These are phyloP conservation scores for Drosophila neocordata DNA, from an alignment of 1,140 invertebrate genomes.

Conservation along the genomic window DNA sequence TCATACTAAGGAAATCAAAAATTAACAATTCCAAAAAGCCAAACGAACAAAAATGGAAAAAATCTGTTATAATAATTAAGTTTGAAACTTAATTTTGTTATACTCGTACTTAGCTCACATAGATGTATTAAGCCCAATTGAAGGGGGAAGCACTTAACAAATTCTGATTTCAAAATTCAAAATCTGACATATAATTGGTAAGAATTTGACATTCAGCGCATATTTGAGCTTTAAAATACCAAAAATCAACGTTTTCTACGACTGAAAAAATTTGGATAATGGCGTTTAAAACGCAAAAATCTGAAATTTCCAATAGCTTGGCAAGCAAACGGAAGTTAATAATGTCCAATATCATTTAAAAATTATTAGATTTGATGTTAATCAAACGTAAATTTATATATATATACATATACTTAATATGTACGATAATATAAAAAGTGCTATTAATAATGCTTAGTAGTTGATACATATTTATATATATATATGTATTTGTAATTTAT, in stretches of 20 bases:
- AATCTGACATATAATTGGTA: neutral
- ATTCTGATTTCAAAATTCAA: neutral
- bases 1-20: neutral
- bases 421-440: constrained; percentile 23
- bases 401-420: constrained; percentile 8
- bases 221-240: neutral
- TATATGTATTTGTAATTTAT: constrained; percentile 50
- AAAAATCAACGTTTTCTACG: neutral
- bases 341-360: neutral
- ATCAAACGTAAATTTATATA: constrained; percentile 16
- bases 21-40: constrained; percentile 30
- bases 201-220: neutral
- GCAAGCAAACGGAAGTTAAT: neutral
- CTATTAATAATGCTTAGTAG: constrained; percentile 42
- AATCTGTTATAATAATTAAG: constrained; percentile 37
- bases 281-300: too few species aligned
- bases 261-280: constrained; percentile 1
- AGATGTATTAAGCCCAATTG: constrained; percentile 53
- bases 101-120: constrained; percentile 13
- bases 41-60: constrained; percentile 9
- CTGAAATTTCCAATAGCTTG: too few species aligned
- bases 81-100: constrained; percentile 49
- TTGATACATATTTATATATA: constrained; percentile 23
- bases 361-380: neutral
- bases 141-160: neutral